Evolutionary conservation across 1,140 invertebrate species (phyloP), one percentile per base, ranked within the genome.

Genomic region (Lepidurus couesii): DNA sequence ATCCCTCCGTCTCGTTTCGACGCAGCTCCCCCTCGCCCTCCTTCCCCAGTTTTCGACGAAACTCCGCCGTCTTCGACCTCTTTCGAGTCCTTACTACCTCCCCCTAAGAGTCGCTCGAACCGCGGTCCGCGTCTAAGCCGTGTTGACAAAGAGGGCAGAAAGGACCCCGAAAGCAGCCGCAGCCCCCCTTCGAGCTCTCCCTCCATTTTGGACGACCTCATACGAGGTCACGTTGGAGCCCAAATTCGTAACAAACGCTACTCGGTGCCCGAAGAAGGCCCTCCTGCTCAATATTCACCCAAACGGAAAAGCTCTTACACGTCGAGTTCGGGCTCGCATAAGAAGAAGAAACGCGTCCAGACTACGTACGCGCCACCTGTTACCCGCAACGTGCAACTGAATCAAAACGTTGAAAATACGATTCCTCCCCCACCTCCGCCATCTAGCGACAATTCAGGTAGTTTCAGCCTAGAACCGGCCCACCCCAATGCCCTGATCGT

Each of bases 1-100:
- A 65, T 65, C 13, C 53, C 53, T n/a, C 53, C 53, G 6, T 65
- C 53, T 16, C 53, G 53, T 65, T 65, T 65, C n/a, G 53, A 65
- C 21, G 16, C 53, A 1, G 53, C 53, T 21, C 53, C 53, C 13
- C 53, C 53, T 65, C 53, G 53, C 0, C 53, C 53, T 65, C 53
- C 53, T 13, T n/a, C 16, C 13, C 53, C 53, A n/a, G 53, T 65
- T 65, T 65, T 65, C 13, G 53, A 65, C 53, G 53, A 65, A 7
- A n/a, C 53, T n/a, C 53, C 53, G 16, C 53, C 16, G 16, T 65
- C 53, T 16, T 65, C 53, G 16, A 65, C 53, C 53, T 7, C 53
- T 16, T 65, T 65, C 13, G 53, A 65, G 13, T 65, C 53, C 53
- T 16, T 65, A 65, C n/a, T 65, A 6, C 53, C 53, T 16, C 53